A percentile compares a stretch with the other conserved stretches of the same genome.
phyloP scores from a whole-genome alignment of 2,797 vertebrate species.

The Brachyrhaphis roseni region DNA sequence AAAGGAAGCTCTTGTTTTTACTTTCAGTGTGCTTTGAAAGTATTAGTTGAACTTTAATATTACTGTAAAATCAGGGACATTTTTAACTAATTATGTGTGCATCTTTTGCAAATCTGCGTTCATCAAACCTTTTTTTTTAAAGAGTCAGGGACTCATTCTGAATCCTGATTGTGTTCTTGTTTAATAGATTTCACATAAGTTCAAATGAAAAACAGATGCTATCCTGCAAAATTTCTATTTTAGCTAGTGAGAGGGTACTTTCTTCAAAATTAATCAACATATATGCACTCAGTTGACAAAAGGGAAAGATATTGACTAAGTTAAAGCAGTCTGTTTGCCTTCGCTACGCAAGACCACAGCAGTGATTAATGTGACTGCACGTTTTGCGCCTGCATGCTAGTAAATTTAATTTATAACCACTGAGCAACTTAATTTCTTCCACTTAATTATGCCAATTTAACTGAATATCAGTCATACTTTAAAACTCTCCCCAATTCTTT shows the following conservation, averaged over 20 bases:
- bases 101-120: slow-evolving; percentile 83
- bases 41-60: slow-evolving; percentile 91
- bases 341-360: slow-evolving; percentile 67
- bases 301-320: slow-evolving; percentile 84
- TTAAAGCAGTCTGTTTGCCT: slow-evolving; percentile 67
- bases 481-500: slow-evolving; percentile 62
- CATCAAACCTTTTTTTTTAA: slow-evolving; percentile 72
- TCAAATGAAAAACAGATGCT: slow-evolving; percentile 50
- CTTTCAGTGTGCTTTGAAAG: slow-evolving; percentile 88
- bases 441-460: slow-evolving; percentile 73
- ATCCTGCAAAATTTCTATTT: slow-evolving; percentile 70
- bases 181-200: slow-evolving; percentile 76
- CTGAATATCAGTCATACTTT: slow-evolving; percentile 60
- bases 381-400: slow-evolving; percentile 67
- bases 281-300: slow-evolving; percentile 95
- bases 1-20: slow-evolving; percentile 71
- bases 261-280: slow-evolving; percentile 78
- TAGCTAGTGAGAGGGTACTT: slow-evolving; percentile 78
- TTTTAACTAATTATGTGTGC: slow-evolving; percentile 87
- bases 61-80: slow-evolving; percentile 97
- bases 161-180: slow-evolving; percentile 83
- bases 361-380: slow-evolving; percentile 70
- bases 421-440: slow-evolving; percentile 74
- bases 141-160: slow-evolving; percentile 85
- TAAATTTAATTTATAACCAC: slow-evolving; percentile 84